Conservation (phyloP, 1,140 invertebrate species). For the Littorina saxatilis region DNA sequence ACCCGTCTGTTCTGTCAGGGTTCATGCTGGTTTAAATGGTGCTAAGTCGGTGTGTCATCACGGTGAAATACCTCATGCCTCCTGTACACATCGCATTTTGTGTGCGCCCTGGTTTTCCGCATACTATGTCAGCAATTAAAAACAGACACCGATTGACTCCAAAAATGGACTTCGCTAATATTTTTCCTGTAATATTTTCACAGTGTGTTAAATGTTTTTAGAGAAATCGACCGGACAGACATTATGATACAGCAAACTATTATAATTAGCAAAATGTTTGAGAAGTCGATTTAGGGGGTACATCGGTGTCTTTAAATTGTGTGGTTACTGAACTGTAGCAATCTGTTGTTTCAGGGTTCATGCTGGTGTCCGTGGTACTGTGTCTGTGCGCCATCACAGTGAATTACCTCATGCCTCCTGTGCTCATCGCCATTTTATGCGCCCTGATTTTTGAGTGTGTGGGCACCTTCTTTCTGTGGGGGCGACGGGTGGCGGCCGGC, state of each 20-base stretch:
- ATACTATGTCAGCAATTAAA: no score
- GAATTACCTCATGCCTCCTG: slow-evolving; percentile 65
- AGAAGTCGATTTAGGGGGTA: no score
- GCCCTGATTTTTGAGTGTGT: slow-evolving; percentile 62
- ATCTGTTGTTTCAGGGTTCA: slow-evolving; percentile 54
- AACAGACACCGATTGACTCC: no score
- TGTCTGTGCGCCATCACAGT: slow-evolving; percentile 63
- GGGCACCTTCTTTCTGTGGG: slow-evolving; percentile 59
- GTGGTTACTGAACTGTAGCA: no score
- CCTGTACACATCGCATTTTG: slow-evolving; percentile 60
- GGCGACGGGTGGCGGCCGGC: slow-evolving; percentile 57
- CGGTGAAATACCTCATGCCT: slow-evolving; percentile 65
- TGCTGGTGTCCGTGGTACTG: slow-evolving; percentile 56
- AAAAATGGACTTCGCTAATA: no score
- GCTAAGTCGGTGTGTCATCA: slow-evolving; percentile 59
- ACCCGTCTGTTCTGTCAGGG: no score
- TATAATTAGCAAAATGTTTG: no score
- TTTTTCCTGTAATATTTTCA: no score
- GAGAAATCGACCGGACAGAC: no score
- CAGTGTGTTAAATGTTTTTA: no score
- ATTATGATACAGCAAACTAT: no score
- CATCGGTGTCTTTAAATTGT: no score
- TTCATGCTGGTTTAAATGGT: slow-evolving; percentile 58
- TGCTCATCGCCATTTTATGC: slow-evolving; percentile 57
- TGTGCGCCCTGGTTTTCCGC: slow-evolving; percentile 61